A percentile compares a stretch with the other conserved stretches of the same genome.
These are phyloP conservation scores for Exephanes ischioxanthus DNA, from an alignment of 2,888 invertebrate species.

Conservation along the genomic window DNA sequence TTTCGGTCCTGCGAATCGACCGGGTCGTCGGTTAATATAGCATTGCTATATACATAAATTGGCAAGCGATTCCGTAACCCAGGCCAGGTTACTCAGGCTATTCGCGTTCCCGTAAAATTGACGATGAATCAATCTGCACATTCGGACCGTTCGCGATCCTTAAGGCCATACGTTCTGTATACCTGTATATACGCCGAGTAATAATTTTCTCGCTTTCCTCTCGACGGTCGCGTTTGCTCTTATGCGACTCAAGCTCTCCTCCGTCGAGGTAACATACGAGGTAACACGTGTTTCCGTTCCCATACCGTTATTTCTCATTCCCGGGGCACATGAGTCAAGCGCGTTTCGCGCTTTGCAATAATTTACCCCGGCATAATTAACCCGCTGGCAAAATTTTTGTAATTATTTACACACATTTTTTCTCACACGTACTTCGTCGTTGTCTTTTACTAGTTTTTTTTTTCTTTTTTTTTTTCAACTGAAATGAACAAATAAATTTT, in stretches of 20 bases:
- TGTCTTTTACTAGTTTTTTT: neutral
- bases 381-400: neutral
- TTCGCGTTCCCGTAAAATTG: slow-evolving; percentile 4
- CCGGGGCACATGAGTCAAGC: neutral
- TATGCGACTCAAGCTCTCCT: slow-evolving; percentile 8
- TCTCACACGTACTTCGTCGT: slow-evolving; percentile 5
- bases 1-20: neutral
- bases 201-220: slow-evolving; percentile 20
- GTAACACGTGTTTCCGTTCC: slow-evolving; percentile 50
- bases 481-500: neutral
- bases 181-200: neutral
- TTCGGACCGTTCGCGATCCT: neutral
- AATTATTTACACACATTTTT: neutral
- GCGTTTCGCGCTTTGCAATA: slow-evolving; percentile 19
- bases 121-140: slow-evolving; percentile 12
- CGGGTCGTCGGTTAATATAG: slow-evolving; percentile 1
- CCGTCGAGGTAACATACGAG: slow-evolving; percentile 36
- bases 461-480: neutral
- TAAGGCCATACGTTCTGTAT: neutral
- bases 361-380: slow-evolving; percentile 2
- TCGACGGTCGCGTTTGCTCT: slow-evolving; percentile 8
- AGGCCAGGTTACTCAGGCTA: neutral
- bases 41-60: neutral
- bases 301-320: slow-evolving; percentile 33
- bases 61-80: neutral